Evolutionary conservation across 2,113 vertebrate species (phyloP).

Genomic region (Tichodroma muraria): DNA sequence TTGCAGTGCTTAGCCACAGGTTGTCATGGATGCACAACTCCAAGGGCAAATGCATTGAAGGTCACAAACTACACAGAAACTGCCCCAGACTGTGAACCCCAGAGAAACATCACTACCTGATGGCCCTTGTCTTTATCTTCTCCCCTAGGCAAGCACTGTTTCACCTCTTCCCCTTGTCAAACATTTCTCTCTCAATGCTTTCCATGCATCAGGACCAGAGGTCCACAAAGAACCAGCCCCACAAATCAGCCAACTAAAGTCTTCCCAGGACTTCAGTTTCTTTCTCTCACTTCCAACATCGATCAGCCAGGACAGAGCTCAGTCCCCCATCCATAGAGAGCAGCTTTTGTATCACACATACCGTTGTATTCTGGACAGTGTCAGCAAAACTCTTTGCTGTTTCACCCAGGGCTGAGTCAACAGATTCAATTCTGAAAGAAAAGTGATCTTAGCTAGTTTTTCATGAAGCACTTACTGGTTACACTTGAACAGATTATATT

Average conservation of each 20-base stretch:
- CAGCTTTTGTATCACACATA: not conserved
- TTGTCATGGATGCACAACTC: not conserved
- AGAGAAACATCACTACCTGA: not conserved
- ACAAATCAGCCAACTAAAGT: not conserved
- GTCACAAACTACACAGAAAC: not conserved
- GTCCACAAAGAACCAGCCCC: not conserved
- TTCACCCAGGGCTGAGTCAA: slow-evolving; percentile 38
- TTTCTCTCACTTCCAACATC: not conserved
- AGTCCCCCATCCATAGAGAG: accelerated
- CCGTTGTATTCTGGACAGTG: not conserved
- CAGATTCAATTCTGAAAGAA: slow-evolving; percentile 57
- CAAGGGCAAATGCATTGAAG: not conserved
- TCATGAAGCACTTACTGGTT: not conserved
- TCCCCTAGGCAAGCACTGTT: not conserved
- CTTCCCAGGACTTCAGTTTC: not conserved
- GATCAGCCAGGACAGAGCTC: not conserved
- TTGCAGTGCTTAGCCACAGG: not conserved
- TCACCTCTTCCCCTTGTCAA: not conserved
- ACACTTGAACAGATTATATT: not conserved
- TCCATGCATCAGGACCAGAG: not conserved
- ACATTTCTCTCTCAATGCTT: not conserved
- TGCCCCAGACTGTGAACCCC: not conserved
- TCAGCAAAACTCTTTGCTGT: not conserved
- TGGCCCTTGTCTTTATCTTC: not conserved
- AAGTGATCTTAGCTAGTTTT: not conserved